Evolutionary conservation across 2,797 vertebrate genomes (phyloP).

Genomic region (Catharus ustulatus): DNA sequence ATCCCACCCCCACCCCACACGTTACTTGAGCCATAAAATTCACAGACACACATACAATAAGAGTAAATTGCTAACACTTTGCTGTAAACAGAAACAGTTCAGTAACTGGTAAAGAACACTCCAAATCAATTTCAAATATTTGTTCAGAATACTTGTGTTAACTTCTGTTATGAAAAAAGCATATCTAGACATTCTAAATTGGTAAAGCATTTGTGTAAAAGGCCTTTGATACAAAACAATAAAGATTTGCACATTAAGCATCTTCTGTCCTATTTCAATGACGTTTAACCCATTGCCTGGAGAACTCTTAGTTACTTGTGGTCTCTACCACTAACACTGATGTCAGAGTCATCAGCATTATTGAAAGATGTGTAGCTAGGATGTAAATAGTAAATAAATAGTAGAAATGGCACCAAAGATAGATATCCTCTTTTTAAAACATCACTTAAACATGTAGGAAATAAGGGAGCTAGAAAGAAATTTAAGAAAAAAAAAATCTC

Average conservation of each 20-base stretch:
- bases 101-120: background rate
- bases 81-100: background rate
- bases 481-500: background rate
- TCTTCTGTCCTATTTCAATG: background rate
- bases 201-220: background rate
- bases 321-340: background rate
- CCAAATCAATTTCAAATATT: background rate
- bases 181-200: background rate
- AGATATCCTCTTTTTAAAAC: background rate
- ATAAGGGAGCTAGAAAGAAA: background rate
- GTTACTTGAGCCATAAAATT: background rate
- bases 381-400: background rate
- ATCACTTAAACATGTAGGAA: background rate
- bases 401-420: background rate
- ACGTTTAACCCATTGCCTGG: rapidly evolving
- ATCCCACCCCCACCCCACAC: no score
- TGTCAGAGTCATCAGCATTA: background rate
- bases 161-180: background rate
- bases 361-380: background rate
- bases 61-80: background rate
- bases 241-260: background rate
- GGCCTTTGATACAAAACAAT: background rate
- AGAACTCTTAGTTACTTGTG: background rate
- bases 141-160: background rate
- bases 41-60: background rate